Conservation (phyloP, 1,140 invertebrate genomes). For the Steinernema feltiae region DNA sequence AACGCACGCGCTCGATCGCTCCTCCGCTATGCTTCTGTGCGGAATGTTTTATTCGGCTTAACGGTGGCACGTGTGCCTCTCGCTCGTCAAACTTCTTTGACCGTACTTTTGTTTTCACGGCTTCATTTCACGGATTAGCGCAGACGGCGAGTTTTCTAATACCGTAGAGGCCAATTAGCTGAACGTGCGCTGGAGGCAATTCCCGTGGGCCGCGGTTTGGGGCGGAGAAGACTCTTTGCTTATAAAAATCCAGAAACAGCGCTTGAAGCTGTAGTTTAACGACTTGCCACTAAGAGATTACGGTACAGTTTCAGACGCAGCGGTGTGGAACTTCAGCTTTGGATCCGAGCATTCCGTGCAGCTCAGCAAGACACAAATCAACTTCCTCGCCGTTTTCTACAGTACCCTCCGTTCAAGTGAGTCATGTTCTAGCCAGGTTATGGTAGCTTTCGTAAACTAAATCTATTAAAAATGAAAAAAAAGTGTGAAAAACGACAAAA, state of each 20-base stretch:
- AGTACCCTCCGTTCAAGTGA: background rate
- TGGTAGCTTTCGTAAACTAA: background rate
- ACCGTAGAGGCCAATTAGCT: too few relatives aligned
- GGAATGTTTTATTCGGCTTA: background rate
- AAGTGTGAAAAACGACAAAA: background rate
- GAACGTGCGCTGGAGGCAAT: too few relatives aligned
- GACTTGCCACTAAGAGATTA: background rate
- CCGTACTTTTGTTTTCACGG: background rate
- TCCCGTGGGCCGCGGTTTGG: background rate
- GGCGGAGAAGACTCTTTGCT: background rate
- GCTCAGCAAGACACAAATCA: background rate
- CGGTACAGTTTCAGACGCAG: slow-evolving; percentile 6
- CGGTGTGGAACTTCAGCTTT: background rate
- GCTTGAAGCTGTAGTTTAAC: background rate
- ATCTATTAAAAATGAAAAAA: background rate
- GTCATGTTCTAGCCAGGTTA: background rate
- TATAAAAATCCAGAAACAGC: too few relatives aligned
- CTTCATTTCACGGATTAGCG: background rate
- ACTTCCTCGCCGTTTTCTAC: background rate
- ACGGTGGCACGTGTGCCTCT: background rate
- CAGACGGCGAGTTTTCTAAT: too few relatives aligned
- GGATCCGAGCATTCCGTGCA: background rate
- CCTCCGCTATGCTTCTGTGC: background rate
- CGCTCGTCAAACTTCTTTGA: background rate
- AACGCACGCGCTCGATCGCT: background rate